Conservation (phyloP, 2,797 vertebrate species). For the Rhabdophis nuchalis region DNA sequence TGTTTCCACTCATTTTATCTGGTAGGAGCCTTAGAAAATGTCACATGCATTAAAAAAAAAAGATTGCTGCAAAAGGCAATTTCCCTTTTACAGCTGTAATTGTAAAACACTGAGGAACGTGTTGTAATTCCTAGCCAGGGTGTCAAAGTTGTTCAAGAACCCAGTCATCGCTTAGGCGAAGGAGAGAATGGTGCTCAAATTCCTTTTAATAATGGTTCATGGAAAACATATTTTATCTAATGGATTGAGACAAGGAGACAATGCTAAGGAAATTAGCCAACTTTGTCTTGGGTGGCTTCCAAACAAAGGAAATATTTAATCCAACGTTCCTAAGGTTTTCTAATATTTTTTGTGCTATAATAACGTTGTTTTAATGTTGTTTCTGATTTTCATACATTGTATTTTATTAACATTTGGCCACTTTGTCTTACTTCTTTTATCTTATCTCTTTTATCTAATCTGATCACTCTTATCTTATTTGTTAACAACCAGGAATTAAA, state of each 20-base stretch:
- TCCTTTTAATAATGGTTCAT: conserved; percentile 55
- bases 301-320: background rate
- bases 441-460: background rate
- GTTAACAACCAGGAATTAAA: background rate
- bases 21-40: conserved; percentile 3
- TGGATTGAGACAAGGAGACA: background rate
- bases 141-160: conserved; percentile 42
- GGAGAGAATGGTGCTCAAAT: background rate
- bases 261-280: background rate
- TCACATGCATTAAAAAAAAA: conserved; percentile 32
- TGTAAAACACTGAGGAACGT: conserved; percentile 26
- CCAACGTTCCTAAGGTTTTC: background rate
- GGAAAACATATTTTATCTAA: conserved; percentile 45
- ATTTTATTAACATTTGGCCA: background rate
- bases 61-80: conserved; percentile 40
- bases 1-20: conserved; percentile 18
- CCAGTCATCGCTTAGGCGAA: conserved; percentile 18
- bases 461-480: background rate
- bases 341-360: background rate
- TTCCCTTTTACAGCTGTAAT: conserved; percentile 37
- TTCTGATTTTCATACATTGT: background rate
- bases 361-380: background rate
- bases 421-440: background rate
- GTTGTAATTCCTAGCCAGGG: conserved; percentile 41
- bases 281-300: background rate